Percentiles rank a stretch among this genome's conserved stretches.
Conservation (phyloP, 2,113 vertebrate species). For the Cheirogaleus medius region DNA sequence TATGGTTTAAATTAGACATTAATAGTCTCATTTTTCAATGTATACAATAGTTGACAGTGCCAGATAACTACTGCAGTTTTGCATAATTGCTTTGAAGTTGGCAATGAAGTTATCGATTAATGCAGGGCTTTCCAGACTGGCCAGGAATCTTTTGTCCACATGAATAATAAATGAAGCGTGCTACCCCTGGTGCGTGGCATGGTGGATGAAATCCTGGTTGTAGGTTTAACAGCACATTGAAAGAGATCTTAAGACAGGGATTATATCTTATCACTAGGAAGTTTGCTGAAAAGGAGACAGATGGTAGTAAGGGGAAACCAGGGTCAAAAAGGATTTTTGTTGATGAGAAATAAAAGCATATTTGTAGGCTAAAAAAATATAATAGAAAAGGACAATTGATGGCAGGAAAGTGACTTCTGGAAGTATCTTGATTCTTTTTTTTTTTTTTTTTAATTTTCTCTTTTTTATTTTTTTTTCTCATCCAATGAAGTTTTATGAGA, state of each 20-base stretch:
- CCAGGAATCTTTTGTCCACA: background rate
- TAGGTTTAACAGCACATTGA: background rate
- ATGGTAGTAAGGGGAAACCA: background rate
- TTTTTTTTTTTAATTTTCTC: too few relatives aligned
- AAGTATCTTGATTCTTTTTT: background rate
- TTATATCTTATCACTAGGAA: background rate
- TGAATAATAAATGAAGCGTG: background rate
- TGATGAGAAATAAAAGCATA: background rate
- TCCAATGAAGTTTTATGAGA: too few relatives aligned
- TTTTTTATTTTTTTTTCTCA: too few relatives aligned
- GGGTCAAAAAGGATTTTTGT: background rate
- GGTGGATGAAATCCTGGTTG: background rate
- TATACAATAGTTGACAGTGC: background rate
- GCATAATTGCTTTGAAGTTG: background rate
- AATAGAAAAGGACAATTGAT: background rate
- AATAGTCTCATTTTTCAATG: background rate
- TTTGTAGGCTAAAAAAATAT: background rate
- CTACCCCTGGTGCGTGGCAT: background rate
- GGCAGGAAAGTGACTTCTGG: background rate
- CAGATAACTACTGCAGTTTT: background rate
- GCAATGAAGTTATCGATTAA: background rate
- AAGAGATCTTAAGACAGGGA: background rate
- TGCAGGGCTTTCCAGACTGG: background rate
- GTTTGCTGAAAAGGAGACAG: background rate
- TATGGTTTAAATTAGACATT: background rate